Base-by-base conservation (phyloP, 2,113 vertebrate genomes). In the Agelaius phoeniceus region DNA sequence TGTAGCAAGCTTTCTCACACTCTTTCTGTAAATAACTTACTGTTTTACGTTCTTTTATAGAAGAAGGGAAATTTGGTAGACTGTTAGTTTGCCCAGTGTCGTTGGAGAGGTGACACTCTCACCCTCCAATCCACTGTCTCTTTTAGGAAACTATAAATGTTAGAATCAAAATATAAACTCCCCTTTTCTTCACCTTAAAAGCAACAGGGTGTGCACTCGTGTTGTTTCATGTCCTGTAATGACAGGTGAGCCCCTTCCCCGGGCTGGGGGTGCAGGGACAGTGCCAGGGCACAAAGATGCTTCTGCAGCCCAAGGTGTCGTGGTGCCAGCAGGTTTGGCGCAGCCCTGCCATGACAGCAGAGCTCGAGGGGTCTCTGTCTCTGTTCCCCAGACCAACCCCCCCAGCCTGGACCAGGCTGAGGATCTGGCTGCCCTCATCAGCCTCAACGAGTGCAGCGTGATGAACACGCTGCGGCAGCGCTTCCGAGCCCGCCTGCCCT, bases 351-450 rank as follows among this genome's bases (percentile, higher is more conserved):
- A 0, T 0, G 14, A 3, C 20, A 30, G 51, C 43, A 21, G 51
- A 49, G 41, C 65, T 80, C 10, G 1, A 65, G 33, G 22, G 23
- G 22, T 54, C 26, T 63, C 76, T 24, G 39, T 2, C 17, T 11
- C 13, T 72, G 7, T 41, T 22, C 90, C 59, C 7, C 97, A 99
- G 99, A 97, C 98, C 68, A 99, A 99, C 94, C 98, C 99, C 0
- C 39, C 98, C 5, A 98, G 98, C 84, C 97, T 98, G 97, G 99
- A 99, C 57, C 96, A 97, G 59, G 97, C 98, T 0, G 99, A 99
- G 61, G 98, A 99, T 54, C 96, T 99, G 79, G 98, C 99, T 3
- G 74, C 98, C 1, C 98, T 99, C 18, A 26, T 98, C 91, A 98
- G 96, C 24, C 96, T 99, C 81, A 99, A 99, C 2, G 98, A 98